Conservation (phyloP, 1,140 invertebrate species). For the Acromyrmex charruanus region DNA sequence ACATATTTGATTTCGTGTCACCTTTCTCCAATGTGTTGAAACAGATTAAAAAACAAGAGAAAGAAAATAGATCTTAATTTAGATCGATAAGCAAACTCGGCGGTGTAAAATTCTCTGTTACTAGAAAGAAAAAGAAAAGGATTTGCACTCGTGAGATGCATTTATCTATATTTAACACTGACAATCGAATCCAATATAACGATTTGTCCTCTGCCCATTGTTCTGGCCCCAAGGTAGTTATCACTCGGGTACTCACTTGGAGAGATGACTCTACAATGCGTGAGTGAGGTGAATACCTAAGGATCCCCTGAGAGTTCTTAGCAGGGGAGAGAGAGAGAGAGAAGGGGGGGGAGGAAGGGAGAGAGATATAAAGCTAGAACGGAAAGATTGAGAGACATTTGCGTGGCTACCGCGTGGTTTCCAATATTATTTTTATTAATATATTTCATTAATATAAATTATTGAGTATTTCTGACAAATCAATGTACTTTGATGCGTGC, state of each 20-base stretch:
- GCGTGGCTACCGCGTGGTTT: background rate
- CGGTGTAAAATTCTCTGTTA: conserved; percentile 18
- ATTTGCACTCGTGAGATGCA: background rate
- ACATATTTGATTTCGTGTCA: background rate
- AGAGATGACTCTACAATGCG: conserved; percentile 54
- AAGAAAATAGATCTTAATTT: background rate
- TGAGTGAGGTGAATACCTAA: conserved; percentile 57
- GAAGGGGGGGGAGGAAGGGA: background rate
- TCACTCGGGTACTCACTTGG: conserved; percentile 32
- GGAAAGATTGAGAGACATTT: background rate
- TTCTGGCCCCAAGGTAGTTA: conserved; percentile 15
- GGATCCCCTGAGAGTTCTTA: conserved; percentile 35
- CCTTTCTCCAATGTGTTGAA: background rate
- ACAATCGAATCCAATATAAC: conserved; percentile 35
- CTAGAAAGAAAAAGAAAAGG: background rate
- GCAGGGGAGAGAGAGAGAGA: background rate
- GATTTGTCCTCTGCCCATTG: conserved; percentile 20
- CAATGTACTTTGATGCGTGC: background rate
- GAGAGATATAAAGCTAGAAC: conserved; percentile 2
- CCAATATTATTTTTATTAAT: conserved; percentile 38
- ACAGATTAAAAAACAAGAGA: background rate
- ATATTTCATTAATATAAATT: conserved; percentile 18
- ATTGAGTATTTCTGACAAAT: background rate
- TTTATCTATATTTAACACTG: background rate
- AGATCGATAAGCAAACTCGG: background rate